Evolutionary conservation across 1,140 invertebrate species (phyloP).

Genomic region (Formica exsecta): DNA sequence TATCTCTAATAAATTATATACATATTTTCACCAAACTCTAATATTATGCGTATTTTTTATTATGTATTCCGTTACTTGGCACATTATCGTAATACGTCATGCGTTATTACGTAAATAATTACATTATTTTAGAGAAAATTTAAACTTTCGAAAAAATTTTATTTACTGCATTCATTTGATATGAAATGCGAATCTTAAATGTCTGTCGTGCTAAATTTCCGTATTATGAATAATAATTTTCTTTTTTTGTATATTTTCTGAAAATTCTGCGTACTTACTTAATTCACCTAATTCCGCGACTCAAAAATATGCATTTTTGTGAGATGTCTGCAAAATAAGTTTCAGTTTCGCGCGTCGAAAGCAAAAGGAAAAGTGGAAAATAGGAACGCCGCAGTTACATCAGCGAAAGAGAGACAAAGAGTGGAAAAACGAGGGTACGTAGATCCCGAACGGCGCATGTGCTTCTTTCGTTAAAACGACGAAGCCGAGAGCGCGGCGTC

Average conservation of each 20-base stretch:
- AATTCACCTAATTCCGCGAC: neutral
- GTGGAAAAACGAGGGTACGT: slow-evolving; percentile 46
- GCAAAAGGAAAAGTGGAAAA: slow-evolving; percentile 31
- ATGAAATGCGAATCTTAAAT: no score
- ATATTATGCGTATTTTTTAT: neutral
- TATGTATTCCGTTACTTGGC: neutral
- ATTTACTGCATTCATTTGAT: no score
- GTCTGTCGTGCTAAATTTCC: neutral
- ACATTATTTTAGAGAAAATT: neutral
- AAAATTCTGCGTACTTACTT: neutral
- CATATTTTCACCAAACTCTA: slow-evolving; percentile 6
- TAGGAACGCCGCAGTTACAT: slow-evolving; percentile 64
- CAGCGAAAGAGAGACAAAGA: slow-evolving; percentile 57
- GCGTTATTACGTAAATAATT: neutral
- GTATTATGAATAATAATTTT: neutral
- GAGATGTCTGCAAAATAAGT: neutral
- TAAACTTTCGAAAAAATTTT: no score
- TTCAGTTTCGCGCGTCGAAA: slow-evolving; percentile 22
- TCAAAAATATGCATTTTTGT: neutral
- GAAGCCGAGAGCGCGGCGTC: slow-evolving; percentile 77
- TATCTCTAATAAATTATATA: slow-evolving; percentile 40
- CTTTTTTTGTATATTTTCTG: neutral
- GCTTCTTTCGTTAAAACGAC: slow-evolving; percentile 79
- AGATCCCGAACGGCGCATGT: slow-evolving; percentile 76
- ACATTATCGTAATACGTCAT: neutral